phyloP scores from a whole-genome alignment of 2,888 invertebrate species.

The Phymatocera aterrima region DNA sequence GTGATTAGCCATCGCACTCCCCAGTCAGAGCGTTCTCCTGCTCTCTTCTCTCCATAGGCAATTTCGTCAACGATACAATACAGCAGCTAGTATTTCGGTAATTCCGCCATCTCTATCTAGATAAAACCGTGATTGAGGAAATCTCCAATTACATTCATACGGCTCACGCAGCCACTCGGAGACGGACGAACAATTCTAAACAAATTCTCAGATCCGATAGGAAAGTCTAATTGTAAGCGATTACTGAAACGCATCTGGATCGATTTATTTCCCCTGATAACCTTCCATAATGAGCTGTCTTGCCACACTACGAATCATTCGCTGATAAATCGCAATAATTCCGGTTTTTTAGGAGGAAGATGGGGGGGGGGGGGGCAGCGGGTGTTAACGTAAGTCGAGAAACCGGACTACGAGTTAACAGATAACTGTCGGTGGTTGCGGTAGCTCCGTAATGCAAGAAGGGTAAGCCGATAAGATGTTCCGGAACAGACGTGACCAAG shows the following conservation, averaged over 20 bases:
- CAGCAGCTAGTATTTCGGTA: not conserved
- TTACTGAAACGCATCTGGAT: too few relatives aligned
- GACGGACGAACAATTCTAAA: not conserved
- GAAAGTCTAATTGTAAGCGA: too few relatives aligned
- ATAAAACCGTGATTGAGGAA: not conserved
- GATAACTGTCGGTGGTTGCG: slow-evolving; percentile 65
- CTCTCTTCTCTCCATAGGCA: not conserved
- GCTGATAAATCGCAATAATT: not conserved
- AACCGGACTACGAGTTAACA: slow-evolving; percentile 25
- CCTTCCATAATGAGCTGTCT: too few relatives aligned
- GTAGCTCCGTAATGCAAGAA: slow-evolving; percentile 55
- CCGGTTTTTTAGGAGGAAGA: not conserved
- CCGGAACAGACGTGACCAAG: slow-evolving; percentile 57
- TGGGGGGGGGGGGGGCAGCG: not conserved
- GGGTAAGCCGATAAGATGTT: slow-evolving; percentile 66
- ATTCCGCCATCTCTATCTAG: not conserved
- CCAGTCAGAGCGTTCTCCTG: not conserved
- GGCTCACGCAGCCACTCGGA: too few relatives aligned
- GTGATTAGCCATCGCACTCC: slow-evolving; percentile 34
- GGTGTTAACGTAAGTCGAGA: not conserved
- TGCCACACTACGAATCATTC: not conserved
- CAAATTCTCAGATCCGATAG: not conserved
- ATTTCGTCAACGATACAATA: too few relatives aligned
- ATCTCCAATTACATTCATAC: not conserved
- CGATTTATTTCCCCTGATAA: too few relatives aligned